A percentile compares a stretch with the other conserved stretches of the same genome.
phyloP scores from a whole-genome alignment of 2,113 vertebrate species.

The Pseudolaguvia tuberculata region DNA sequence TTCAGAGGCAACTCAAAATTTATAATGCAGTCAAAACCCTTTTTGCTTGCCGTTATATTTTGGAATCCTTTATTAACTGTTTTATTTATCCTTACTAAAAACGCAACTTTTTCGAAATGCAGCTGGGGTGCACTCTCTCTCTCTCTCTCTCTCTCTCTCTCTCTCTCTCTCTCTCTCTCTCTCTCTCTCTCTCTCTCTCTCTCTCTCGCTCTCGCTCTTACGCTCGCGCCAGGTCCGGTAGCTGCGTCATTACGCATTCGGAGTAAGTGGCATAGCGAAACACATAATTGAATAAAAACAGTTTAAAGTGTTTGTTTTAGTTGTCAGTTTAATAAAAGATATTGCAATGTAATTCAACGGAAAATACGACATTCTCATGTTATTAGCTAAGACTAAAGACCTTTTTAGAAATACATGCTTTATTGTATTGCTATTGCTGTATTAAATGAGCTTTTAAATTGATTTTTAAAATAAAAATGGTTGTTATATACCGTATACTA shows the following conservation, averaged over 20 bases:
- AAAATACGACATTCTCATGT: background rate
- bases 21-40: background rate
- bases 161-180: constrained; percentile 1
- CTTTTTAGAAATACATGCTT: background rate
- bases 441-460: background rate
- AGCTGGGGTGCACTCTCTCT: no score
- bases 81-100: background rate
- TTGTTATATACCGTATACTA: no score
- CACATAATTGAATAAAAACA: background rate
- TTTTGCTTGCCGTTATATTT: background rate
- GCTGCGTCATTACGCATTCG: constrained; percentile 30
- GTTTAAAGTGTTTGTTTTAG: background rate
- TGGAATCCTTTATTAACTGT: background rate
- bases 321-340: background rate
- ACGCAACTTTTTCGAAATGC: background rate
- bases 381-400: background rate
- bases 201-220: background rate
- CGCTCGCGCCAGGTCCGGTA: background rate
- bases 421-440: background rate
- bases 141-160: constrained; percentile 12
- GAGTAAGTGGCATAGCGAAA: background rate
- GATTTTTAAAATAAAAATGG: no score
- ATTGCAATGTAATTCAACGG: background rate
- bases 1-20: background rate
- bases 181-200: constrained; percentile 13